Evolutionary conservation across 2,888 invertebrate genomes (phyloP), one percentile per base, ranked within the genome.

Genomic region (Diaperis boleti): DNA sequence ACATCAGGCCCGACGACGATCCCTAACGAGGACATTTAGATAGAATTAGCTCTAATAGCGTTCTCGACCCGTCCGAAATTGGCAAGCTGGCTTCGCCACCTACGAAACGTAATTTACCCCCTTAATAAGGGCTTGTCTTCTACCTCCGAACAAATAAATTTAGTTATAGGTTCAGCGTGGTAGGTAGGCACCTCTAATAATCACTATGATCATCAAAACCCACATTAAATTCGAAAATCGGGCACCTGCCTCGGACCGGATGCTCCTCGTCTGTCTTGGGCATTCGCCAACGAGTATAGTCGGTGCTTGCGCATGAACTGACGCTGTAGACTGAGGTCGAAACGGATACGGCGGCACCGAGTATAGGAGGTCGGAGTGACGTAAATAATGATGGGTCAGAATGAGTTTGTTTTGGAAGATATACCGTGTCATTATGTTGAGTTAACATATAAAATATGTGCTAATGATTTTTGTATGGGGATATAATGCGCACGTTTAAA

Each of bases 391-490:
- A 62, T 42, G 49, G 62, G 62, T 55, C 50, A 42, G 45, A 37
- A 41, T 33, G 37, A 56, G 49, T 56, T 62, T 62, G 56, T 56
- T 57, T 62, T 55, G 15, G 37, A 50, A 42, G 20, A 56, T 42
- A 33, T 35, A 59, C 35, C 57, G 26, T 62, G 35, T 62, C 57
- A 62, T 62, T 62, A 62, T 37, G 57, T 35, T 42, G 44, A 44
- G 44, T 59, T 57, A 44, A 37, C 42, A 55, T 56, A 54, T 45
- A 61, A 47, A 61, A 61, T 56, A 56, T 62, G 62, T 62, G 62
- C 62, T 62, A 62, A 62, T 62, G 56, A 62, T 62, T 62, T 56
- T 62, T 62, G 49, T 62, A 62, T 62, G 62, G 50, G 62, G 18
- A 62, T 42, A 55, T 62, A 62, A 62, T 62, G 45, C 44, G 37